Conservation (phyloP, 2,113 vertebrate species). For the Eira barbara region DNA sequence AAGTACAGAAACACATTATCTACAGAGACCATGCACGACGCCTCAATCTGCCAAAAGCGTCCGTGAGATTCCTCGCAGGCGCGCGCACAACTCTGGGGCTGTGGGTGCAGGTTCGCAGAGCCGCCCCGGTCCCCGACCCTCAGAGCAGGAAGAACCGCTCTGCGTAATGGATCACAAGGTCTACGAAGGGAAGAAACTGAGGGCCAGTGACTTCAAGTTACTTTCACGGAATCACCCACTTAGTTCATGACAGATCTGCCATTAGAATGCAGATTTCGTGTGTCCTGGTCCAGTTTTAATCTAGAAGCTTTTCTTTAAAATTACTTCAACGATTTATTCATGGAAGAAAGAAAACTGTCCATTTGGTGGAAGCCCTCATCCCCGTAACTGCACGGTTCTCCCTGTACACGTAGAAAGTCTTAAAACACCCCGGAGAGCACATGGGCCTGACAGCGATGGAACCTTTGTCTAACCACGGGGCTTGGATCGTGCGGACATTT, state of each 20-base stretch:
- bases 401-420: conserved; percentile 38
- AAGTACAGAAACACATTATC: background rate
- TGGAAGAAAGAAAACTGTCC: conserved; percentile 43
- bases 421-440: conserved; percentile 66
- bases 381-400: conserved; percentile 62
- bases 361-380: conserved; percentile 58
- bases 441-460: conserved; percentile 33
- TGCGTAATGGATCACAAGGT: background rate
- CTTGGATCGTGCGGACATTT: conserved; percentile 42
- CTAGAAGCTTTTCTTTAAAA: conserved; percentile 61
- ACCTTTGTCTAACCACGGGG: conserved; percentile 56
- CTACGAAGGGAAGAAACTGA: background rate
- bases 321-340: conserved; percentile 65
- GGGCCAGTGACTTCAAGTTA: conserved; percentile 18
- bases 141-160: background rate
- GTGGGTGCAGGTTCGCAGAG: no score
- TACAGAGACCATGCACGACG: background rate
- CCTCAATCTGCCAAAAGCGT: background rate
- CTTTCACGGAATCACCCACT: conserved; percentile 29
- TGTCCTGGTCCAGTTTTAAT: conserved; percentile 41
- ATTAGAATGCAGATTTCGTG: conserved; percentile 37
- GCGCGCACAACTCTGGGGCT: background rate
- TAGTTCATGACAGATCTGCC: background rate
- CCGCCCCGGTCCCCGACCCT: background rate
- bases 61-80: background rate